Conservation (phyloP, 2,888 invertebrate genomes). For the Stenodera caucasica region DNA sequence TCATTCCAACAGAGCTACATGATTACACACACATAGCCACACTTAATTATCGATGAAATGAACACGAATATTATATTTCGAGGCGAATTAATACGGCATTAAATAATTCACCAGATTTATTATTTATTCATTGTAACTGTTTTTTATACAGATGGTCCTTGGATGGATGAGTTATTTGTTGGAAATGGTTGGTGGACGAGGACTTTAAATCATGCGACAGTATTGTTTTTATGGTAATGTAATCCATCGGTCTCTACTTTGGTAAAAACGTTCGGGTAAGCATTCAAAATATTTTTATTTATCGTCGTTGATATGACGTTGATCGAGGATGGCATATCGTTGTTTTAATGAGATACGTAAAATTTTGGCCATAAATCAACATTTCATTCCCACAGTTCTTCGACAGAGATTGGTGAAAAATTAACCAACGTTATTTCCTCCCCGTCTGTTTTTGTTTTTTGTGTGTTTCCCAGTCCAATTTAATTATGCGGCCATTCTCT, state of each 20-base stretch:
- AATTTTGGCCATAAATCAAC: conserved; percentile 41
- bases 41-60: background rate
- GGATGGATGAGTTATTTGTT: conserved; percentile 38
- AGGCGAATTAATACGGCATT: background rate
- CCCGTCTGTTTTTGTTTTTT: too few relatives aligned
- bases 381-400: conserved; percentile 39
- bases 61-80: background rate
- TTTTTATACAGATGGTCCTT: conserved; percentile 14
- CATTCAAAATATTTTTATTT: conserved; percentile 44
- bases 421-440: too few relatives aligned
- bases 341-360: conserved; percentile 46
- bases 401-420: conserved; percentile 12
- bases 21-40: background rate
- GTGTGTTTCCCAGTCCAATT: conserved; percentile 36
- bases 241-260: conserved; percentile 35
- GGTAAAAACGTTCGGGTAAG: conserved; percentile 36
- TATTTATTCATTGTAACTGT: background rate
- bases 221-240: conserved; percentile 50
- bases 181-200: conserved; percentile 36
- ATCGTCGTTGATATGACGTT: conserved; percentile 47
- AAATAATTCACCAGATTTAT: background rate
- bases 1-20: conserved; percentile 9
- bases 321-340: conserved; percentile 43
- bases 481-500: conserved; percentile 46
- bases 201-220: conserved; percentile 39